A percentile compares a stretch with the other conserved stretches of the same genome.
phyloP scores from a whole-genome alignment of 2,113 vertebrate genomes.

The Bos javanicus region DNA sequence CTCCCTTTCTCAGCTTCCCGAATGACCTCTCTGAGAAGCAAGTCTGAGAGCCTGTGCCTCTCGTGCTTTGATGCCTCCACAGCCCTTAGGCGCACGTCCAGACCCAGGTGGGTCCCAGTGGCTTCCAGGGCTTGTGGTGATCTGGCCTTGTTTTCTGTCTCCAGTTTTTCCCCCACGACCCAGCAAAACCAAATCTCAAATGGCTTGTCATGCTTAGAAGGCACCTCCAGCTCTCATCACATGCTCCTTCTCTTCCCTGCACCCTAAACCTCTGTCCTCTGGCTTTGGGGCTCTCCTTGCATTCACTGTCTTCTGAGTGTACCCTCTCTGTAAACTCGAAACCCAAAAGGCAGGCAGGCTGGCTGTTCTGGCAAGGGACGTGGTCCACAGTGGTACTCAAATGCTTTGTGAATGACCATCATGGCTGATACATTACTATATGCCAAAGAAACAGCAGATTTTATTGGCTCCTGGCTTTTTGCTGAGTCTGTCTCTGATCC shows the following conservation, averaged over 20 bases:
- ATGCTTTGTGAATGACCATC: neutral
- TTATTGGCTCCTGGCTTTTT: neutral
- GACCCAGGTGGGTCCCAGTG: neutral
- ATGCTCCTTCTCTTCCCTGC: neutral
- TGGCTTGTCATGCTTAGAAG: neutral
- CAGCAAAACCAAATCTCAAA: neutral
- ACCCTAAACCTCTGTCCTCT: neutral
- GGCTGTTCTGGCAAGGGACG: neutral
- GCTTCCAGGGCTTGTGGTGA: neutral
- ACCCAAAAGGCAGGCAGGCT: neutral
- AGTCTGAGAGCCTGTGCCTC: neutral
- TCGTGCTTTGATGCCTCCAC: neutral
- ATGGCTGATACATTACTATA: neutral
- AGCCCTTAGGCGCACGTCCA: neutral
- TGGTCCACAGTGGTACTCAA: neutral
- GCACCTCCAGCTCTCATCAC: neutral
- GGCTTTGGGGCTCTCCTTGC: neutral
- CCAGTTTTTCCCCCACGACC: neutral
- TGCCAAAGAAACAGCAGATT: neutral
- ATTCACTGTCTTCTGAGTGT: neutral
- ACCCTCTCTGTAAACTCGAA: neutral
- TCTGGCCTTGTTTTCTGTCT: neutral
- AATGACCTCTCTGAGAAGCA: neutral
- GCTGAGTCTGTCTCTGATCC: neutral
- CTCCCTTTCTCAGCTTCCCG: neutral